These are phyloP conservation scores for Steinernema carpocapsae DNA, from an alignment of 2,888 invertebrate genomes.

Conservation along the genomic window DNA sequence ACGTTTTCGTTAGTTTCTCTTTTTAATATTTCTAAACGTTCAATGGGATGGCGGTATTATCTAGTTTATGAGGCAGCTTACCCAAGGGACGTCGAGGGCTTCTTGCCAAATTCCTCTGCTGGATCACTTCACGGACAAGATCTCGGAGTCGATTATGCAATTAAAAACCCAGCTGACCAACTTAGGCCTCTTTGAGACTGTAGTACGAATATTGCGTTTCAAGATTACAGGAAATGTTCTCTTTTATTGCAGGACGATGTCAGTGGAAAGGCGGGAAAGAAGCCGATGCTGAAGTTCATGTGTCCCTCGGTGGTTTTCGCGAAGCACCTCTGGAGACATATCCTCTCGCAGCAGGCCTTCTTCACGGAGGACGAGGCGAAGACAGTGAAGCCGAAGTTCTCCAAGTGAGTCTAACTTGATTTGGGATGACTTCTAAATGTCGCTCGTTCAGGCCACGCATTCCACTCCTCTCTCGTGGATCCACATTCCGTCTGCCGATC, in stretches of 20 bases:
- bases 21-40: neutral
- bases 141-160: neutral
- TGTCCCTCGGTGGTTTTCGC: slow-evolving; percentile 90
- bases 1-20: slow-evolving; percentile 21
- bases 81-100: neutral
- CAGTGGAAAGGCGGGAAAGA: slow-evolving; percentile 50
- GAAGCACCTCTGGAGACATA: slow-evolving; percentile 94
- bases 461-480: slow-evolving; percentile 60
- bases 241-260: slow-evolving; percentile 28
- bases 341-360: slow-evolving; percentile 95
- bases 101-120: neutral
- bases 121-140: neutral
- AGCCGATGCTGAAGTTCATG: slow-evolving; percentile 82
- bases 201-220: too few species aligned
- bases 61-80: slow-evolving; percentile 18
- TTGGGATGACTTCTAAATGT: neutral
- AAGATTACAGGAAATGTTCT: too few species aligned
- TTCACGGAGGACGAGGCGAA: slow-evolving; percentile 76
- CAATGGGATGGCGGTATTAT: neutral
- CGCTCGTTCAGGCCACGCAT: slow-evolving; percentile 54
- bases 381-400: slow-evolving; percentile 60
- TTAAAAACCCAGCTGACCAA: neutral
- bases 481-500: slow-evolving; percentile 65
- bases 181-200: neutral
- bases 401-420: slow-evolving; percentile 49